Evolutionary conservation across 64 coral and sea anemone genomes (phyloP).

Genomic region (Cladopsammia gracilis): DNA sequence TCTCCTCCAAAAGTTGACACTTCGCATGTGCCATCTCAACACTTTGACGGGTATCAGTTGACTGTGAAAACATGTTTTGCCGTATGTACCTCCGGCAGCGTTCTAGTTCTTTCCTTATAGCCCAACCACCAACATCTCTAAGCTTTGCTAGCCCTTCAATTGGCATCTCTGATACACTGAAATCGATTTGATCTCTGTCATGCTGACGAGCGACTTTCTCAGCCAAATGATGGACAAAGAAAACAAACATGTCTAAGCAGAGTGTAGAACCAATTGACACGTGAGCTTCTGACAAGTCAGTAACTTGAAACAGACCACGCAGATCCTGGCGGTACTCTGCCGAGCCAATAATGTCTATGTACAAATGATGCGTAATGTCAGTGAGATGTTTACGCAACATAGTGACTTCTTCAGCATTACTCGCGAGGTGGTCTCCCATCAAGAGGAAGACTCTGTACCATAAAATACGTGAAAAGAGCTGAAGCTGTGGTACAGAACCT

Average conservation of each 20-base stretch:
- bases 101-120: background rate
- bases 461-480: background rate
- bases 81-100: background rate
- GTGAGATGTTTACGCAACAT: conserved; percentile 9
- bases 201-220: no score
- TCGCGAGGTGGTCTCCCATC: conserved; percentile 9
- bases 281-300: background rate
- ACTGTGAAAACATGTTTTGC: background rate
- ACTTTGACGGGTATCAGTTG: background rate
- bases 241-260: background rate
- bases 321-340: conserved; percentile 6
- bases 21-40: background rate
- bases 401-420: background rate
- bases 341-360: background rate
- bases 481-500: no score
- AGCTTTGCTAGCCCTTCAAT: conserved; percentile 3
- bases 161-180: conserved; percentile 9
- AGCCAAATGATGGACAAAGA: conserved; percentile 9
- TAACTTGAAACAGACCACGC: background rate
- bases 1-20: conserved; percentile 43
- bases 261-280: background rate
- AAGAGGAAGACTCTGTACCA: conserved; percentile 25
- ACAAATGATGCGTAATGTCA: background rate
- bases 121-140: conserved; percentile 40
- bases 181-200: background rate